These are phyloP conservation scores for Caenorhabditis sp. DNA, from an alignment of 2,888 invertebrate species.

Conservation along the genomic window DNA sequence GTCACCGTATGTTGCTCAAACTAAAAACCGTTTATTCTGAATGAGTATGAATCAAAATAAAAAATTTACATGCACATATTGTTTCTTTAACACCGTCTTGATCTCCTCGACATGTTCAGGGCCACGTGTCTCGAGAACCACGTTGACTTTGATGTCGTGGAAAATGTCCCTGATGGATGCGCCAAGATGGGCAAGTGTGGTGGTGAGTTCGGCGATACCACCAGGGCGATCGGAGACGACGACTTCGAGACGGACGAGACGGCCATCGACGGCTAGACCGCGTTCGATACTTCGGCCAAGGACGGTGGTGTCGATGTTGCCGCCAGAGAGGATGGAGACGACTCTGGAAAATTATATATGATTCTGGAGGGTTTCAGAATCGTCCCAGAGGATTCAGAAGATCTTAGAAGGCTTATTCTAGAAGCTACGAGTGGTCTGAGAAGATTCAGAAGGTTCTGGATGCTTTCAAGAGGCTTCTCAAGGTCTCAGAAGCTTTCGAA, in stretches of 20 bases:
- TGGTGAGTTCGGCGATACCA: constrained; percentile 74
- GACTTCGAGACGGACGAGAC: constrained; percentile 73
- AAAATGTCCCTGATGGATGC: constrained; percentile 87
- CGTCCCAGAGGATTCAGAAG: no score
- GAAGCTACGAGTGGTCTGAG: no score
- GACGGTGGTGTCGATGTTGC: constrained; percentile 75
- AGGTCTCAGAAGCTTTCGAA: no score
- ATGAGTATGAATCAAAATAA: no score
- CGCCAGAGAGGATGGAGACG: constrained; percentile 74
- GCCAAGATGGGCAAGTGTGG: constrained; percentile 72
- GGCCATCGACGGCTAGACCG: constrained; percentile 74
- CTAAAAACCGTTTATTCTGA: no score
- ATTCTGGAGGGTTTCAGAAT: no score
- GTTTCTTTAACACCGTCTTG: constrained; percentile 74
- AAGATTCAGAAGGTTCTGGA: no score
- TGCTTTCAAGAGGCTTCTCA: no score
- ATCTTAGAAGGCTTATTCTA: no score
- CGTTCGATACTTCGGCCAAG: constrained; percentile 72
- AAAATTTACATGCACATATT: constrained; percentile 56
- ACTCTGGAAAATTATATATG: constrained; percentile 70
- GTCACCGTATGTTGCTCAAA: constrained; percentile 55
- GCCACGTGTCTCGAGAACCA: constrained; percentile 88
- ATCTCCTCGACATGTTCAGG: constrained; percentile 80
- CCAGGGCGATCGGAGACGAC: constrained; percentile 75
- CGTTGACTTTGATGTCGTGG: constrained; percentile 80